A percentile compares a stretch with the other conserved stretches of the same genome.
Conservation (phyloP, 1,140 invertebrate species). For the Heliothis subflexa region DNA sequence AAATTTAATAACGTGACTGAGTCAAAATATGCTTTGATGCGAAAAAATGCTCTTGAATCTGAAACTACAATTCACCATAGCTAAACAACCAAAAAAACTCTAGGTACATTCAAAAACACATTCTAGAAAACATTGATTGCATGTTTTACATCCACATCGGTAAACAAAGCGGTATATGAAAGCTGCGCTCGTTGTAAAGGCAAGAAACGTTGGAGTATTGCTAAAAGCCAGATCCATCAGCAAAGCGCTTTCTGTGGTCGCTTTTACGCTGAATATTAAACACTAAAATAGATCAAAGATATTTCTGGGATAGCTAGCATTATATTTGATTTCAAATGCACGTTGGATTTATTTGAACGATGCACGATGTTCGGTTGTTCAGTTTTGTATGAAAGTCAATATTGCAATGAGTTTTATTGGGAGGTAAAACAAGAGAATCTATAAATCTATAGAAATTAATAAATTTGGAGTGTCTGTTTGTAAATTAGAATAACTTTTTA, state of each 20-base stretch:
- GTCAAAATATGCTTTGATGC: no score
- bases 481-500: no score
- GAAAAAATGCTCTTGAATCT: no score
- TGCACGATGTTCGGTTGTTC: neutral
- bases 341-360: neutral
- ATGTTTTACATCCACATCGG: constrained; percentile 51
- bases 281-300: constrained; percentile 47
- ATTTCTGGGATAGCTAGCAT: neutral
- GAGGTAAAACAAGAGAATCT: no score
- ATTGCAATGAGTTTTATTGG: no score
- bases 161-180: constrained; percentile 60
- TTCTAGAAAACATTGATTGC: constrained; percentile 62
- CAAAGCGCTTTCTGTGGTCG: constrained; percentile 51
- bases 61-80: neutral
- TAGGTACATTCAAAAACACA: constrained; percentile 35
- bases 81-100: neutral
- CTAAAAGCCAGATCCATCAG: constrained; percentile 65
- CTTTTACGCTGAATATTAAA: constrained; percentile 58
- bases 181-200: constrained; percentile 50
- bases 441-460: no score
- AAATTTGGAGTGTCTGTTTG: no score
- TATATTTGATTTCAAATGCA: neutral
- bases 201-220: constrained; percentile 60
- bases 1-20: no score
- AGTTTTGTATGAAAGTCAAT: neutral